Evolutionary conservation across 2,797 vertebrate genomes (phyloP), one percentile per base, ranked within the genome.

Genomic region (Mallotus villosus): DNA sequence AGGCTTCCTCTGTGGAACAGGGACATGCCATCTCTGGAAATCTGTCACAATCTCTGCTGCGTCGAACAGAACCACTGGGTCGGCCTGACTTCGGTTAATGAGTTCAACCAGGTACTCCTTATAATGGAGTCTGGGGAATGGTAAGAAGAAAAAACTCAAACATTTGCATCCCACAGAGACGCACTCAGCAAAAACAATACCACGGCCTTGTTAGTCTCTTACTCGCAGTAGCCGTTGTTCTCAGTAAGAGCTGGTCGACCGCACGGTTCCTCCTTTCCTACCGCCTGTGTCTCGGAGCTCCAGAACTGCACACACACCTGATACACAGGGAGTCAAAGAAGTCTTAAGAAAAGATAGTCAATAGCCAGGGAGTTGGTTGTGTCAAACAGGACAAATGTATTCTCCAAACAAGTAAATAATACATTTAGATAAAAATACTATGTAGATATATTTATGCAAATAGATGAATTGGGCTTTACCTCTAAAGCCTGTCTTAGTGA

Each of bases 21-120:
- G 16, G 0, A 91, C 32, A 1, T 67, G 71, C 91, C 90, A 93
- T 4, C 92, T 88, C 65, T 78, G 78, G 6, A 94, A 76, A 80
- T 93, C 92, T 0, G 78, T 80, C 27, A 49, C 74, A 62, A 91
- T 79, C 80, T 94, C 92, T 0, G 76, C 63, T 0, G 19, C 25
- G 22, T 79, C 80, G 25, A 90, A 90, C 58, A 93, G 80, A 14
- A 88, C 81, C 0, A 70, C 90, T 0, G 93, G 92, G 75, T 94
- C 93, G 2, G 88, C 85, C 9, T 9, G 11, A 27, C 81, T 82
- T 68, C 75, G 76, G 76, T 92, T 90, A 32, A 93, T 82, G 63
- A 92, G 74, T 80, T 92, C 91, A 82, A 93, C 92, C 78, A 94
- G 67, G 57, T 61, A 79, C 84, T 93, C 92, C 79, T 92, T 92